Evolutionary conservation across 2,113 vertebrate species (phyloP).

Genomic region (Tiliqua scincoides): DNA sequence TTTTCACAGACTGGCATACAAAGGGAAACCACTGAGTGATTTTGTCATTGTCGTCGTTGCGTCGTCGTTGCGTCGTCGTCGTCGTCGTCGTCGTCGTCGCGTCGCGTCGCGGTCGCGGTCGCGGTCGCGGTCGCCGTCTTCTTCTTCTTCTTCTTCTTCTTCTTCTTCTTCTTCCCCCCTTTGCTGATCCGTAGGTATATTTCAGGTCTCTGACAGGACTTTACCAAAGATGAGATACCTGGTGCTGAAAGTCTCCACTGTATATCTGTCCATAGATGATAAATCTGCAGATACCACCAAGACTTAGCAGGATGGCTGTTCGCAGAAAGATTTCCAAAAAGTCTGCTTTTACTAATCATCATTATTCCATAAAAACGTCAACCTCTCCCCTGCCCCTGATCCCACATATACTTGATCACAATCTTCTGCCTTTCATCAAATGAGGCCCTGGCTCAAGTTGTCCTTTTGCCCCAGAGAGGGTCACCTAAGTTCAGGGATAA

Average conservation of each 20-base stretch:
- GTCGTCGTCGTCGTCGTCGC: too few species aligned
- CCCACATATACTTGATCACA: conserved; percentile 70
- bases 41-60: too few species aligned
- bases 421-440: conserved; percentile 76
- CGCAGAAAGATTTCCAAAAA: conserved; percentile 42
- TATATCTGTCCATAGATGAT: conserved; percentile 70
- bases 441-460: conserved; percentile 38
- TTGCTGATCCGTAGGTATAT: conserved; percentile 24
- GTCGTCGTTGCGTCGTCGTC: too few species aligned
- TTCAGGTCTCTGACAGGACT: conserved; percentile 27
- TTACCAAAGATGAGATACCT: conserved; percentile 53
- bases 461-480: conserved; percentile 45
- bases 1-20: background rate
- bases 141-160: too few species aligned
- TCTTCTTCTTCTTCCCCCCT: conserved; percentile 28
- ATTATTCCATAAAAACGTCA: conserved; percentile 76
- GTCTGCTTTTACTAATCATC: conserved; percentile 66
- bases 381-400: conserved; percentile 44
- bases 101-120: too few species aligned
- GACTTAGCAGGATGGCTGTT: conserved; percentile 41
- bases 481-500: conserved; percentile 62
- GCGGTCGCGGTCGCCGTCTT: too few species aligned
- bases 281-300: conserved; percentile 65
- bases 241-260: conserved; percentile 59
- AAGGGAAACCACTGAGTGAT: background rate